These are phyloP conservation scores for Andrena haemorrhoa DNA, from an alignment of 2,888 invertebrate species.

Conservation along the genomic window DNA sequence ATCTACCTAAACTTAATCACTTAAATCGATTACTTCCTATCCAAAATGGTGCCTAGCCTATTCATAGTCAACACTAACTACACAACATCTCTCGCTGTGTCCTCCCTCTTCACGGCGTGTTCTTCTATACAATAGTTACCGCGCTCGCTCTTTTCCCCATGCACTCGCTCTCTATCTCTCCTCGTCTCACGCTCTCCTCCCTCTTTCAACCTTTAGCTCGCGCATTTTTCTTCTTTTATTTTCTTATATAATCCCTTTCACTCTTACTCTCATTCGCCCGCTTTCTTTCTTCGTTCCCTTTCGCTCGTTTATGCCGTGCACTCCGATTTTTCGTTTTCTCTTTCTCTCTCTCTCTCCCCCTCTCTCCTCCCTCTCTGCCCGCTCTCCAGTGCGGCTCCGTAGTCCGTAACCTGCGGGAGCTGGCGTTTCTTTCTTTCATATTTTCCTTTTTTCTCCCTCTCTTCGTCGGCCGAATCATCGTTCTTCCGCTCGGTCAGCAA, in stretches of 20 bases:
- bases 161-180: slow-evolving; percentile 35
- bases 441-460: not conserved
- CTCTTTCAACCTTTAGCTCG: slow-evolving; percentile 18
- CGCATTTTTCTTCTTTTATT: not conserved
- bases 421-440: slow-evolving; percentile 35
- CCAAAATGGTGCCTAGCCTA: slow-evolving; percentile 76
- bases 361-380: slow-evolving; percentile 51
- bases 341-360: slow-evolving; percentile 44
- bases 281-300: slow-evolving; percentile 37
- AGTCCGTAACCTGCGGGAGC: slow-evolving; percentile 59
- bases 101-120: slow-evolving; percentile 33
- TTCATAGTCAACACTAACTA: slow-evolving; percentile 82
- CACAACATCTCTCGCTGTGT: slow-evolving; percentile 73
- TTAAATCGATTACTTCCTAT: slow-evolving; percentile 73
- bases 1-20: slow-evolving; percentile 75
- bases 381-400: slow-evolving; percentile 66
- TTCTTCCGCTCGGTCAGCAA: slow-evolving; percentile 61
- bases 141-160: slow-evolving; percentile 53
- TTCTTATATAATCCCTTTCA: slow-evolving; percentile 16
- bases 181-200: slow-evolving; percentile 35
- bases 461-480: slow-evolving; percentile 60
- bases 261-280: slow-evolving; percentile 39
- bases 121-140: slow-evolving; percentile 74
- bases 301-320: slow-evolving; percentile 52
- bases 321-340: slow-evolving; percentile 40